phyloP scores from a whole-genome alignment of 2,888 invertebrate species.

The Epirrhoe tristata region DNA sequence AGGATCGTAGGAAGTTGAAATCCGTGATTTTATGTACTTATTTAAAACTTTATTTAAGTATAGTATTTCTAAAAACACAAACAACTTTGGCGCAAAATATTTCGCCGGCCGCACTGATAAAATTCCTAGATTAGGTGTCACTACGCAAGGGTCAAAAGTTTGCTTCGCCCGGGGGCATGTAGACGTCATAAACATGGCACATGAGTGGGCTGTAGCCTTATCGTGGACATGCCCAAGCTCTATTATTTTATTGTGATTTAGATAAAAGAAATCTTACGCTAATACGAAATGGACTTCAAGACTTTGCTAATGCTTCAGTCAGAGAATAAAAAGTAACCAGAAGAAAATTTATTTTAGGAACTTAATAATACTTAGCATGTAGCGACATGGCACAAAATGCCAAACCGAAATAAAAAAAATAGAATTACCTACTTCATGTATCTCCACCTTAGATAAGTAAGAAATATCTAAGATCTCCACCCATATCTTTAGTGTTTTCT shows the following conservation, averaged over 20 bases:
- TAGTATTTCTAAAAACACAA: background rate
- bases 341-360: too few relatives aligned
- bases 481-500: too few relatives aligned
- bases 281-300: too few relatives aligned
- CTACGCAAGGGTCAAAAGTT: slow-evolving; percentile 7
- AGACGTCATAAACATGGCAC: slow-evolving; percentile 5
- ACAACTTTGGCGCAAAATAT: background rate
- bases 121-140: slow-evolving; percentile 2
- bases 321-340: too few relatives aligned
- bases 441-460: too few relatives aligned
- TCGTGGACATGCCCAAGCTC: background rate
- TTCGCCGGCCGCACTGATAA: background rate
- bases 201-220: background rate
- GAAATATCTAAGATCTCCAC: too few relatives aligned
- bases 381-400: too few relatives aligned
- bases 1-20: background rate
- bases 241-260: background rate
- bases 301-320: too few relatives aligned
- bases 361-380: too few relatives aligned
- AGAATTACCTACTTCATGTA: too few relatives aligned
- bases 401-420: too few relatives aligned
- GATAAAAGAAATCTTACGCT: background rate
- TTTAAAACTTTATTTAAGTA: background rate
- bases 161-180: slow-evolving; percentile 2
- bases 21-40: background rate